Percentiles rank a stretch among this genome's conserved stretches.
These are phyloP conservation scores for Oceanites oceanicus DNA, from an alignment of 2,113 vertebrate genomes.

Conservation along the genomic window DNA sequence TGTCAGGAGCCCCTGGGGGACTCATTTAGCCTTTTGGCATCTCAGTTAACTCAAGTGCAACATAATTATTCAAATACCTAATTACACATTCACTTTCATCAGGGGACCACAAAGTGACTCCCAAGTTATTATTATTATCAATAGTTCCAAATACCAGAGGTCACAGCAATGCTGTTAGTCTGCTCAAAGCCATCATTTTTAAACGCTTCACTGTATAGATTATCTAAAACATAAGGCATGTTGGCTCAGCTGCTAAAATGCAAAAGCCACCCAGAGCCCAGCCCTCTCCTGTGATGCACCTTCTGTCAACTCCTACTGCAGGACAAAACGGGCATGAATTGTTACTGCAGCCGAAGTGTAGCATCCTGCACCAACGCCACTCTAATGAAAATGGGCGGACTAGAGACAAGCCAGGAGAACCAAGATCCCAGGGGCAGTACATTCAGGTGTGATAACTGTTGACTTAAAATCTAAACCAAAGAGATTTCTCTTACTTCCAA, in stretches of 20 bases:
- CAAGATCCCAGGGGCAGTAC: background rate
- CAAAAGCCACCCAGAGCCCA: background rate
- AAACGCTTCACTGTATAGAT: background rate
- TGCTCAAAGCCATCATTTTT: background rate
- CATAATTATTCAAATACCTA: background rate
- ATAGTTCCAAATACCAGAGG: background rate
- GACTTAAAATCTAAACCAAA: background rate
- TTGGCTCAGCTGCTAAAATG: background rate
- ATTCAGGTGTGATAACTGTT: background rate
- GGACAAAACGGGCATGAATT: background rate
- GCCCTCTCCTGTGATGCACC: background rate
- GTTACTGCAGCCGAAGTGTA: background rate
- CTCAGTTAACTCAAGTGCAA: background rate
- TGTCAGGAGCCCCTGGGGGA: background rate
- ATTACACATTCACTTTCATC: background rate
- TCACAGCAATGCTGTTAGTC: background rate
- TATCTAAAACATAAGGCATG: background rate
- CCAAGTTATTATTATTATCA: background rate
- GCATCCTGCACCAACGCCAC: background rate
- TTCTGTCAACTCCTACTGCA: background rate
- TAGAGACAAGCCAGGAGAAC: background rate
- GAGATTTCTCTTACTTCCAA: background rate
- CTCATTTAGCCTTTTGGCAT: conserved; percentile 10
- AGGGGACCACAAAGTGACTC: background rate
- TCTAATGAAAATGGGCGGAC: background rate